Conservation (phyloP, 2,888 invertebrate genomes). For the Hydropsyche betteni region DNA sequence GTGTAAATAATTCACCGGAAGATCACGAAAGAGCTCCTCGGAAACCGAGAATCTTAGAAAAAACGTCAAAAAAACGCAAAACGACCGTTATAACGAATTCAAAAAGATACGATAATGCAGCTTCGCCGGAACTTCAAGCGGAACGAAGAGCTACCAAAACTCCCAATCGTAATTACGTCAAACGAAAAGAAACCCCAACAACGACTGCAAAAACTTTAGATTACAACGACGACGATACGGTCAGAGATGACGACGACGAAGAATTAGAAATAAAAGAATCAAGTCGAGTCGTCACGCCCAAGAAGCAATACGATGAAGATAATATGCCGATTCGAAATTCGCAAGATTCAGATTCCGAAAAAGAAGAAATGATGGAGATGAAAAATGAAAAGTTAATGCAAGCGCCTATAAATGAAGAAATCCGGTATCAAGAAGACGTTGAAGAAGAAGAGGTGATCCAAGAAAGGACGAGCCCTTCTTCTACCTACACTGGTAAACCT, state of each 20-base stretch:
- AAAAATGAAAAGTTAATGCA: conserved; percentile 33
- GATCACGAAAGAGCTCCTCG: conserved; percentile 19
- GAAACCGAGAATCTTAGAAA: conserved; percentile 49
- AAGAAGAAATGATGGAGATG: conserved; percentile 10
- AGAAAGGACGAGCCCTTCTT: conserved; percentile 38
- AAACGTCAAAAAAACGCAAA: conserved; percentile 57
- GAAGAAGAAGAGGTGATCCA: conserved; percentile 50
- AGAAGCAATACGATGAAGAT: conserved; percentile 25
- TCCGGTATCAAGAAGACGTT: conserved; percentile 46
- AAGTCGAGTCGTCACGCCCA: conserved; percentile 15
- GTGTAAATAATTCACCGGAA: conserved; percentile 20
- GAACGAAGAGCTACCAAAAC: conserved; percentile 12
- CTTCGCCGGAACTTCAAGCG: conserved; percentile 2
- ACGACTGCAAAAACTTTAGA: background rate
- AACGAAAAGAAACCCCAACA: conserved; percentile 11
- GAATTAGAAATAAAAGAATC: conserved; percentile 37
- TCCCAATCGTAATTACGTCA: conserved; percentile 10
- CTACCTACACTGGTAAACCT: conserved; percentile 30
- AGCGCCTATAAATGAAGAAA: conserved; percentile 47
- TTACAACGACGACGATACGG: conserved; percentile 17
- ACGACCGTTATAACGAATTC: conserved; percentile 64
- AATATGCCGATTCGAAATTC: background rate
- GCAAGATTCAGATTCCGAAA: conserved; percentile 27
- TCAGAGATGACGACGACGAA: conserved; percentile 34
- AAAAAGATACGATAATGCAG: conserved; percentile 59